A percentile compares a stretch with the other conserved stretches of the same genome.
Evolutionary conservation across 1,140 invertebrate species (phyloP).

Genomic region (Armadillidium nasatum): DNA sequence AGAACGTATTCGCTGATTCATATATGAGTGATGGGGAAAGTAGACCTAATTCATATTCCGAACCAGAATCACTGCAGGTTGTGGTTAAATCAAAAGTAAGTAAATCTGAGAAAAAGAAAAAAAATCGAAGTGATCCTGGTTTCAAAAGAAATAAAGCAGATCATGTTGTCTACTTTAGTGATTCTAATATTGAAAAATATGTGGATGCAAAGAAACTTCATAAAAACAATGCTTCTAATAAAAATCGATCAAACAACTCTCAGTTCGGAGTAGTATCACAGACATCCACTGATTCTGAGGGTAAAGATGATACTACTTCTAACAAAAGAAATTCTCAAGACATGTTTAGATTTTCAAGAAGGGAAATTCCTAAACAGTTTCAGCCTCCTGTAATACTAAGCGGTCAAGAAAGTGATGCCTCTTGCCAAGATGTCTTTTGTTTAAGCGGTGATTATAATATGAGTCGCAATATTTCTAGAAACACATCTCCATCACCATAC

Average conservation of each 20-base stretch:
- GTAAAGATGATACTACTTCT: slow-evolving; percentile 30
- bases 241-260: background rate
- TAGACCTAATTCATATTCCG: background rate
- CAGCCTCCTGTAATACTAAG: slow-evolving; percentile 37
- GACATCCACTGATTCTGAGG: slow-evolving; percentile 44
- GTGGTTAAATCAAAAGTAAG: background rate
- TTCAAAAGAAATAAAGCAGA: slow-evolving; percentile 28
- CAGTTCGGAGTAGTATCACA: slow-evolving; percentile 38
- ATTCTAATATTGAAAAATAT: slow-evolving; percentile 25
- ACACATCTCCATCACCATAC: slow-evolving; percentile 39
- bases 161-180: slow-evolving; percentile 31
- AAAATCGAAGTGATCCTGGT: slow-evolving; percentile 35
- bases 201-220: background rate
- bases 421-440: slow-evolving; percentile 14
- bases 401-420: slow-evolving; percentile 42
- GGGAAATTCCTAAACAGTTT: slow-evolving; percentile 25
- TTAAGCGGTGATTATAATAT: slow-evolving; percentile 25
- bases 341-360: slow-evolving; percentile 17
- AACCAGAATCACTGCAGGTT: background rate
- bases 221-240: background rate
- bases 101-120: slow-evolving; percentile 33
- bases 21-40: background rate
- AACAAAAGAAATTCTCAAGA: slow-evolving; percentile 21
- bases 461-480: slow-evolving; percentile 31
- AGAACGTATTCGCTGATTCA: slow-evolving; percentile 10